Conservation (phyloP, 2,113 vertebrate species). For the Excalfactoria chinensis region DNA sequence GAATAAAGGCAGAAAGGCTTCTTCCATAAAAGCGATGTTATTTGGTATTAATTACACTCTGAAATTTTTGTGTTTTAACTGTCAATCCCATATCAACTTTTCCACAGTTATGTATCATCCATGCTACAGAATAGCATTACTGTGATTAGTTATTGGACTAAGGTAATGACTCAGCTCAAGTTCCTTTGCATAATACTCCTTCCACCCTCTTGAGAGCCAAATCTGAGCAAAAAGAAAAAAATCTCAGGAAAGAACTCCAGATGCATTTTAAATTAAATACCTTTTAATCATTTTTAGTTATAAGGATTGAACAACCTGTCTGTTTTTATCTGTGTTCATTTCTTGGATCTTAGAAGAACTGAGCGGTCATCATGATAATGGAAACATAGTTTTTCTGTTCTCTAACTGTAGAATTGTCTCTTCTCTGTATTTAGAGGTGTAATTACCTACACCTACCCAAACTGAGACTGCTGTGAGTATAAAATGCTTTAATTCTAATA, state of each 20-base stretch:
- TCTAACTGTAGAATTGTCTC: not conserved
- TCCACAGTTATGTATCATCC: not conserved
- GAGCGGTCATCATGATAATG: not conserved
- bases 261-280: not conserved
- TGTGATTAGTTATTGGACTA: not conserved
- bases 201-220: not conserved
- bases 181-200: not conserved
- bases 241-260: not conserved
- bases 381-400: not conserved
- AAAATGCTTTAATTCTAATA: not conserved
- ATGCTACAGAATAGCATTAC: not conserved
- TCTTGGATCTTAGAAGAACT: not conserved
- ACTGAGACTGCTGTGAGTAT: not conserved
- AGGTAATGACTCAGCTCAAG: not conserved
- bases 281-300: not conserved
- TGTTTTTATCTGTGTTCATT: not conserved
- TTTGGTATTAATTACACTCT: not conserved
- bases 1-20: not conserved
- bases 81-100: not conserved
- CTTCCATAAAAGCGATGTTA: not conserved
- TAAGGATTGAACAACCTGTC: not conserved
- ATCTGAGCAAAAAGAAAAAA: not conserved
- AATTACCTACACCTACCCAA: not conserved
- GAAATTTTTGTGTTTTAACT: not conserved
- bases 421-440: not conserved